Evolutionary conservation across 2,113 vertebrate species (phyloP).

Genomic region (Hyaena hyaena): DNA sequence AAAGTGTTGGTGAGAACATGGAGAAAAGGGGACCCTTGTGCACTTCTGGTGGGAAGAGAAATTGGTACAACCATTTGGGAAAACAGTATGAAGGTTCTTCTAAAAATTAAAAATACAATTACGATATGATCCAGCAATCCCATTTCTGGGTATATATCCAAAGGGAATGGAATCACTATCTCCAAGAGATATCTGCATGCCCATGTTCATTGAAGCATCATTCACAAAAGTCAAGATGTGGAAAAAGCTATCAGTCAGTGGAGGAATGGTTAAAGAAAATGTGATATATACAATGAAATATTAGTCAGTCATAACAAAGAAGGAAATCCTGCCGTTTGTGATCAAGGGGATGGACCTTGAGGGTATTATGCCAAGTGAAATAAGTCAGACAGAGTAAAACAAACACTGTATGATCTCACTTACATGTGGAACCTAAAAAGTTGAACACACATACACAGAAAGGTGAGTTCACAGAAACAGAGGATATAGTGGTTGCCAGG

Average conservation of each 20-base stretch:
- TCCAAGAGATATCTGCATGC: background rate
- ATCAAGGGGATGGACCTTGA: background rate
- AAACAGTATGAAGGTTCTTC: background rate
- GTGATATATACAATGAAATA: background rate
- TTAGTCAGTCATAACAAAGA: background rate
- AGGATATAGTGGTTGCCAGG: background rate
- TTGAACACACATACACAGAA: background rate
- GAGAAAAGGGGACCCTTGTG: background rate
- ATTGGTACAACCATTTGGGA: background rate
- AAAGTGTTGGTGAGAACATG: background rate
- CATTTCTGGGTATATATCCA: background rate
- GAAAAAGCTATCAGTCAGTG: background rate
- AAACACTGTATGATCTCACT: background rate
- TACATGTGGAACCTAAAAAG: background rate
- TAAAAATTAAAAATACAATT: background rate
- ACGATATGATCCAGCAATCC: background rate
- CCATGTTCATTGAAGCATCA: background rate
- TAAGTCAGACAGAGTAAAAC: background rate
- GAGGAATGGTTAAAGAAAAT: background rate
- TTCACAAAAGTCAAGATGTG: background rate
- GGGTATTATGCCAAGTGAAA: background rate
- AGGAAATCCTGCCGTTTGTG: background rate
- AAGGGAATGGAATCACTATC: background rate
- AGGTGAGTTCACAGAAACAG: background rate
- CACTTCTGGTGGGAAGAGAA: background rate